Base-by-base conservation (phyloP, 2,113 vertebrate species). In the Corythoichthys haematopterus region DNA sequence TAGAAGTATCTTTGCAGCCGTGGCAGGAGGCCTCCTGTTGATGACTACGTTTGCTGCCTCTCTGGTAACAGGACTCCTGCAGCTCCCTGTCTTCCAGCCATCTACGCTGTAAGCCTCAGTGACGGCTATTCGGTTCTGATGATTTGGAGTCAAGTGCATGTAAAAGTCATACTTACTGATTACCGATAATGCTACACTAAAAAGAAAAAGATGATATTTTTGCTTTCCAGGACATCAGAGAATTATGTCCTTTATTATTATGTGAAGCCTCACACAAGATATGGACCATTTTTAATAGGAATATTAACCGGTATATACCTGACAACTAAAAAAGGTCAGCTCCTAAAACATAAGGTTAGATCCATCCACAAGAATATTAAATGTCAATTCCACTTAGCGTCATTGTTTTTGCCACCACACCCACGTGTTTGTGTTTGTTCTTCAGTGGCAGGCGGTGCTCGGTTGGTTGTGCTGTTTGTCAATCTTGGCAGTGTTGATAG, bases 251-350 rank as follows among this genome's bases (percentile, higher is more conserved):
- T 82, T 43, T 87, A 92, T 78, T 95, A 94, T 77, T 96, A 95
- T 72, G 88, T 87, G 11, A 94, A 94, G 75, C 94, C 93, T 13
- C 93, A 94, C 75, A 94, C 93, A 38, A 81, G 92, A 77, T 91
- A 92, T 1, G 93, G 93, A 12, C 94, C 94, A 0, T 95, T 94
- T 85, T 85, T 95, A 33, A 86, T 93, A 62, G 94, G 94, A 1
- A 82, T 95, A 61, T 58, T 94, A 45, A 79, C 89, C 4, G 90
- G 93, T 60, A 86, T 95, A 66, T 88, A 89, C 72, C 80, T 92
- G 78, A 81, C 88, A 35, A 89, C 82, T 16, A 91, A 83, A 62
- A 88, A 85, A 66, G 61, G 68, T 14, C 70, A 69, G 2, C 33
- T 93, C 38, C 70, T 95, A 47, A 92, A 86, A 52, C 84, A 84